Evolutionary conservation across 2,113 vertebrate species (phyloP).

Genomic region (Cynoglossus semilaevis): DNA sequence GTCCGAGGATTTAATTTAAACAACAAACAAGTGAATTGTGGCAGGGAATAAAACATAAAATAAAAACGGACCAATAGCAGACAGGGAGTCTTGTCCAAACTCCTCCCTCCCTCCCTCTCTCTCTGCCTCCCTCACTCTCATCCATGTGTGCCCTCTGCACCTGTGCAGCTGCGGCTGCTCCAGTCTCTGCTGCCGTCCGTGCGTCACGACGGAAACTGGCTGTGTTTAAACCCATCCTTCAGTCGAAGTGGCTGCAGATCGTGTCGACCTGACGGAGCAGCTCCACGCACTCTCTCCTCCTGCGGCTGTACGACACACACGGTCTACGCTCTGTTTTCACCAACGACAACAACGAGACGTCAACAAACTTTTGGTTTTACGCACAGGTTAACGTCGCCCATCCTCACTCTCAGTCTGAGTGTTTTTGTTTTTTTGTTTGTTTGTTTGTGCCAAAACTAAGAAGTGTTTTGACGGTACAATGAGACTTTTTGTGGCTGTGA

Average conservation of each 20-base stretch:
- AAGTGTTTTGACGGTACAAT: conserved; percentile 15
- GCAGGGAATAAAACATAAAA: too few species aligned
- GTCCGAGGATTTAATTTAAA: too few species aligned
- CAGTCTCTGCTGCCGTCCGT: not conserved
- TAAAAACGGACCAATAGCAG: too few species aligned
- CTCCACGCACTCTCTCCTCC: not conserved
- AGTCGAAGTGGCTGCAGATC: conserved; percentile 11
- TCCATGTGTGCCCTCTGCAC: conserved; percentile 25
- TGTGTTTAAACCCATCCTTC: not conserved
- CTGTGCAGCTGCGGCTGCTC: conserved; percentile 18
- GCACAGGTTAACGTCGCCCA: conserved; percentile 3
- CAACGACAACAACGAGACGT: not conserved
- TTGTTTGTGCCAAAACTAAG: conserved; percentile 7
- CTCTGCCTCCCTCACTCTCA: not conserved
- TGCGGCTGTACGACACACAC: not conserved
- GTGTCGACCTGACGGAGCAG: conserved; percentile 6
- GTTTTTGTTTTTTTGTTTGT: not conserved
- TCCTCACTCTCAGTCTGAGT: not conserved
- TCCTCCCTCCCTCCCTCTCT: not conserved
- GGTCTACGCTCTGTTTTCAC: too few species aligned
- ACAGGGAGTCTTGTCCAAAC: not conserved
- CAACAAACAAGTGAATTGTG: too few species aligned
- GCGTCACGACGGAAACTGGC: conserved; percentile 40
- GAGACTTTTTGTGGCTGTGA: conserved; percentile 53
- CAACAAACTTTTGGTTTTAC: conserved; percentile 44